phyloP scores from a whole-genome alignment of 2,888 invertebrate species.

The Osmoderma eremita region DNA sequence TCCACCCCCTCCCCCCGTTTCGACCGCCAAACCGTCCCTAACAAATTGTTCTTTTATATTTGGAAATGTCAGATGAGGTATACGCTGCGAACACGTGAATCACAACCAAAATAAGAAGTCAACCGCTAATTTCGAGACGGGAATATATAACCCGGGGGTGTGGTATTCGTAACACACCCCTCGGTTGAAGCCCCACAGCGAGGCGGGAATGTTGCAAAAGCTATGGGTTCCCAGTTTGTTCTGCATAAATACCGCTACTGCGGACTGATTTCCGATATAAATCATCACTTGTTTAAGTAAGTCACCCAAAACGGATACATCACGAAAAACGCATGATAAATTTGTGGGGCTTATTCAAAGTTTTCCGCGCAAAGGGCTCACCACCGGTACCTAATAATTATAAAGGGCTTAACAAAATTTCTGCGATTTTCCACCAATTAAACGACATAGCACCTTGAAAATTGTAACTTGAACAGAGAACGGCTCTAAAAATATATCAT shows the following conservation, averaged over 20 bases:
- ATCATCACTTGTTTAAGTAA: constrained; percentile 21
- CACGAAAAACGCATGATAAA: constrained; percentile 13
- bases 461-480: too few species aligned
- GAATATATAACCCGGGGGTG: constrained; percentile 15
- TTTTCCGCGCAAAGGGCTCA: neutral
- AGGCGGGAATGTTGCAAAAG: constrained; percentile 10
- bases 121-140: neutral
- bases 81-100: constrained; percentile 24
- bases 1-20: too few species aligned
- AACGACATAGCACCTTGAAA: too few species aligned
- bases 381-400: neutral
- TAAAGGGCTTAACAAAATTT: too few species aligned
- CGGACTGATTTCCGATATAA: constrained; percentile 22
- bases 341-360: constrained; percentile 10
- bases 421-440: too few species aligned
- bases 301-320: neutral
- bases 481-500: too few species aligned
- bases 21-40: constrained; percentile 11
- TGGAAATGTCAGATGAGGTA: constrained; percentile 32
- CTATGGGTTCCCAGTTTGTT: constrained; percentile 1
- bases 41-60: constrained; percentile 41
- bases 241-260: constrained; percentile 7
- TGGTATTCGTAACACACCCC: constrained; percentile 1
- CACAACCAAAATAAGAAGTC: constrained; percentile 35
- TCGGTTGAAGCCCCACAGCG: neutral